A percentile compares a stretch with the other conserved stretches of the same genome.
Evolutionary conservation across 2,888 invertebrate species (phyloP).

Genomic region (Acanthoscelides obtectus): DNA sequence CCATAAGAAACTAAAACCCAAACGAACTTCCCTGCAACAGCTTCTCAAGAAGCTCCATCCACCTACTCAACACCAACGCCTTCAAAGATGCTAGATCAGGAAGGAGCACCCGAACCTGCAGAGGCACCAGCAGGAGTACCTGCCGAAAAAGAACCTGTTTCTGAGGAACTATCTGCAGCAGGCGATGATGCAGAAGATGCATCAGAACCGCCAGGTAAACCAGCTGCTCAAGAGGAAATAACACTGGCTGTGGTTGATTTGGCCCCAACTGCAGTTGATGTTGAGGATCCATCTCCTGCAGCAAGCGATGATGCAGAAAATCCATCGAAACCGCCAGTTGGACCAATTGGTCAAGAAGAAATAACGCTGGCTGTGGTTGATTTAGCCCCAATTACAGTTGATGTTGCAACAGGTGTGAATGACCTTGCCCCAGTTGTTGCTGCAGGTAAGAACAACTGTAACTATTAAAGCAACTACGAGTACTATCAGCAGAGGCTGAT

Average conservation of each 20-base stretch:
- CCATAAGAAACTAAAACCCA: slow-evolving; percentile 13
- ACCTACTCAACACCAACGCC: background rate
- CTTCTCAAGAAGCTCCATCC: background rate
- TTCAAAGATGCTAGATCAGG: background rate
- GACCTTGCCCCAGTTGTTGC: no score
- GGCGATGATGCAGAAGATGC: background rate
- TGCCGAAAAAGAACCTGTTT: background rate
- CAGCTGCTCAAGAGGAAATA: background rate
- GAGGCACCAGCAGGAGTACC: background rate
- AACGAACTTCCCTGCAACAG: slow-evolving; percentile 16
- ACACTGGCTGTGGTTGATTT: background rate
- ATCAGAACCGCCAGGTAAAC: background rate
- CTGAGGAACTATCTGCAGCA: background rate
- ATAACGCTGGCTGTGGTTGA: no score
- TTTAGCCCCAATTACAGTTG: no score
- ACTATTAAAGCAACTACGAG: no score
- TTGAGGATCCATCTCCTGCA: no score
- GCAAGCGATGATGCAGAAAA: no score
- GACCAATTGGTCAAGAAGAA: no score
- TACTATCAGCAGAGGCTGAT: no score
- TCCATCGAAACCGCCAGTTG: no score
- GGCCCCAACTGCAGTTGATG: no score
- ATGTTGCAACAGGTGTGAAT: no score
- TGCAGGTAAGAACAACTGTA: background rate
- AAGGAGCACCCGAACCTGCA: background rate